phyloP scores from a whole-genome alignment of 2,888 invertebrate genomes.

The Calameuta filiformis region DNA sequence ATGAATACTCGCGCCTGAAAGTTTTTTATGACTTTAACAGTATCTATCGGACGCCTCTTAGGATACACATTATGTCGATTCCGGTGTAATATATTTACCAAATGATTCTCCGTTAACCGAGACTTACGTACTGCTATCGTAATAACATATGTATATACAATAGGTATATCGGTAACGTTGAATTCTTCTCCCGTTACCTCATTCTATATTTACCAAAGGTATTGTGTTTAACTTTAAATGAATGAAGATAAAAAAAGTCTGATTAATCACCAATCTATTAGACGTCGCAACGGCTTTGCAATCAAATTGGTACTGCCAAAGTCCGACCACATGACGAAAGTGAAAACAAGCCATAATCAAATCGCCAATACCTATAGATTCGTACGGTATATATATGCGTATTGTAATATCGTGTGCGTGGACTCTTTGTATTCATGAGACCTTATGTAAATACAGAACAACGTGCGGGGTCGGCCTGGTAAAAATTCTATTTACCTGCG shows the following conservation, averaged over 20 bases:
- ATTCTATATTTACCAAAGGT: background rate
- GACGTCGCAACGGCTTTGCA: background rate
- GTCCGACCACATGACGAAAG: background rate
- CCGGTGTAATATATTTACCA: background rate
- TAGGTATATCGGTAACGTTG: background rate
- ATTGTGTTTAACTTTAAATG: background rate
- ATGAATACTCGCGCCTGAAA: background rate
- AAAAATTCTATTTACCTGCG: background rate
- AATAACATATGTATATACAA: background rate
- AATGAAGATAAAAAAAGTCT: background rate
- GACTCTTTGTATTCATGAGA: slow-evolving; percentile 31
- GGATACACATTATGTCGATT: background rate
- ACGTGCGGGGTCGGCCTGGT: background rate
- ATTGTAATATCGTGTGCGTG: background rate
- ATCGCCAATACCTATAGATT: background rate
- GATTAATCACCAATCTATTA: background rate
- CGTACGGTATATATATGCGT: background rate
- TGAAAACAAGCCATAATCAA: background rate
- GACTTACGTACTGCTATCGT: background rate
- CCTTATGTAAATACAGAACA: slow-evolving; percentile 24
- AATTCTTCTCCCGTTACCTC: background rate
- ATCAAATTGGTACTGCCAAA: background rate
- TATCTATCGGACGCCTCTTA: background rate
- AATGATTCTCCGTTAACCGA: background rate
- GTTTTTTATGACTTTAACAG: background rate